A percentile compares a stretch with the other conserved stretches of the same genome.
phyloP scores from a whole-genome alignment of 64 coral and sea anemone species.

The Exaiptasia diaphana region DNA sequence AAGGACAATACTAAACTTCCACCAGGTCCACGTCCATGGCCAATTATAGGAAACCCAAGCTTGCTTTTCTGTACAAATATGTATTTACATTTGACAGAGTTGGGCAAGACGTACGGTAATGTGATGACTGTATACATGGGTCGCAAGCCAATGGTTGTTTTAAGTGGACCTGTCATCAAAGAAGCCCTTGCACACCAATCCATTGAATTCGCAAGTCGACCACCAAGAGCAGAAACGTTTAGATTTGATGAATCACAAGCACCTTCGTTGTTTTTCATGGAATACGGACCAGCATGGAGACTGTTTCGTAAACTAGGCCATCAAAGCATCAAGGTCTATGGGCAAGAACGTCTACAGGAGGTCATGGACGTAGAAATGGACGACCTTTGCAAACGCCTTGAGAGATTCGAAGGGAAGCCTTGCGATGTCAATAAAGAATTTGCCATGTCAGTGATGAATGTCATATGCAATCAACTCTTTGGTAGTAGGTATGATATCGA shows the following conservation, averaged over 20 bases:
- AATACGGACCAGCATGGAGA: constrained; percentile 19
- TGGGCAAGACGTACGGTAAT: not conserved
- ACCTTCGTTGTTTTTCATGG: not conserved
- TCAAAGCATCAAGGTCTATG: constrained; percentile 26
- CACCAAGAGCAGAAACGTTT: not conserved
- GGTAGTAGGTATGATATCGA: constrained; percentile 49
- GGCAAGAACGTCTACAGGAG: not conserved
- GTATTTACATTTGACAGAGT: not conserved
- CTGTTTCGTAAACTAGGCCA: constrained; percentile 13
- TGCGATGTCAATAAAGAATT: constrained; percentile 27
- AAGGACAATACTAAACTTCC: not conserved
- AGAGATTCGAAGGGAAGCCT: not conserved
- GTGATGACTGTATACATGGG: not conserved
- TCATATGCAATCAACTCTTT: constrained; percentile 52
- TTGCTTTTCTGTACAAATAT: not conserved
- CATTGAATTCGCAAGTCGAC: not conserved
- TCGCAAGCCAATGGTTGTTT: not conserved
- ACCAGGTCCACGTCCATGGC: constrained; percentile 5
- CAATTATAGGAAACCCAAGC: not conserved
- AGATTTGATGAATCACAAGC: not conserved
- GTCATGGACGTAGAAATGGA: constrained; percentile 6
- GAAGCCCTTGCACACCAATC: not conserved
- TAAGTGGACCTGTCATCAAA: constrained; percentile 8
- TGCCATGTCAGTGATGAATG: constrained; percentile 51
- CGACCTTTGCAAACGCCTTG: constrained; percentile 13